Evolutionary conservation across 1,140 invertebrate species (phyloP).

Genomic region (Daktulosphaira vitifoliae): DNA sequence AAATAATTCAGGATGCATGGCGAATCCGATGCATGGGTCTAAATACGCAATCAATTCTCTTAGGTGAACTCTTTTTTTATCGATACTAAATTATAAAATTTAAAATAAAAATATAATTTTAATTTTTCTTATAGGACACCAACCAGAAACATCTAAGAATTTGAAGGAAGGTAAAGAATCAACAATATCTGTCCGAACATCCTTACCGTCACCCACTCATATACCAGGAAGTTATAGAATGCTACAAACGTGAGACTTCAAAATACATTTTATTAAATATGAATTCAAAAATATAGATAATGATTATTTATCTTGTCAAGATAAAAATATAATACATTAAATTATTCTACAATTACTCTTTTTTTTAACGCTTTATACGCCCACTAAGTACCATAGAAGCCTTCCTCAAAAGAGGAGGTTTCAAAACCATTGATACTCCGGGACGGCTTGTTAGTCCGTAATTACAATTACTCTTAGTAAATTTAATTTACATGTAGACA

Average conservation of each 20-base stretch:
- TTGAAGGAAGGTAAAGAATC: background rate
- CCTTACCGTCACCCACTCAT: slow-evolving; percentile 7
- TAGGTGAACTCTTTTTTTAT: slow-evolving; percentile 34
- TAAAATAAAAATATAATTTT: background rate
- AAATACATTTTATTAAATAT: no score
- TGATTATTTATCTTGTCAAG: no score
- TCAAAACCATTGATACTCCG: no score
- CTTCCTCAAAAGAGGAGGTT: no score
- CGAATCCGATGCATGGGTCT: slow-evolving; percentile 75
- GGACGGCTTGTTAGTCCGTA: no score
- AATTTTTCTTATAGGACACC: background rate
- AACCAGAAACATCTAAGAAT: background rate
- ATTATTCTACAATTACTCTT: no score
- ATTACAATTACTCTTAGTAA: no score
- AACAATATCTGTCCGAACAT: background rate
- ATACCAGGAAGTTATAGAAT: slow-evolving; percentile 15
- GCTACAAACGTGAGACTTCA: slow-evolving; percentile 11
- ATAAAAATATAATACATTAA: no score
- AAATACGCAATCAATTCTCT: slow-evolving; percentile 47
- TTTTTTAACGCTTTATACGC: no score
- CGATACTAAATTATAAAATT: background rate
- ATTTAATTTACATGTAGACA: no score
- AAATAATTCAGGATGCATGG: slow-evolving; percentile 80
- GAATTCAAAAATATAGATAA: no score
- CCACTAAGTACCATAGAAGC: no score